These are phyloP conservation scores for Orycteropus afer DNA, from an alignment of 2,113 vertebrate genomes.

Conservation along the genomic window DNA sequence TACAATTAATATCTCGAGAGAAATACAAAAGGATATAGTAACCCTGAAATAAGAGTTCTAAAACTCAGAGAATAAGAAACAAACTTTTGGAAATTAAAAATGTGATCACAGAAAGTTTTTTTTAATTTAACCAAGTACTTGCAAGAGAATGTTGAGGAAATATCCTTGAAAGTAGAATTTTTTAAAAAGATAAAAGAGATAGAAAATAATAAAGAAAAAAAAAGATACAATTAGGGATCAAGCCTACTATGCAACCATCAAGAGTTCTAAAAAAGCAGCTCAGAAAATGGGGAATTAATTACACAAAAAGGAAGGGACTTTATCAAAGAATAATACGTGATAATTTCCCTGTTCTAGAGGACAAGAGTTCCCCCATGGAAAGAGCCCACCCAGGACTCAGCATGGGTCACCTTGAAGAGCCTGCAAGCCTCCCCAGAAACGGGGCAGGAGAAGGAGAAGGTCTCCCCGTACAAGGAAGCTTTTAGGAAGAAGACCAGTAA, in stretches of 20 bases:
- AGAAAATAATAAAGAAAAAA: neutral
- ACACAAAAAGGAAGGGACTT: neutral
- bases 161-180: neutral
- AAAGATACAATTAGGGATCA: neutral
- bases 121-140: neutral
- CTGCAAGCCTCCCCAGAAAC: neutral
- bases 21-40: neutral
- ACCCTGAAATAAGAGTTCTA: neutral
- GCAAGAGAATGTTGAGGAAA: neutral
- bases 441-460: neutral
- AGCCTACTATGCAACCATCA: neutral
- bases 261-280: neutral
- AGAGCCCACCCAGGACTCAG: too few species aligned
- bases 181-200: neutral
- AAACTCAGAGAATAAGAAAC: neutral
- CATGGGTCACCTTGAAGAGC: neutral
- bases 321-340: neutral
- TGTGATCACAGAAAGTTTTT: neutral
- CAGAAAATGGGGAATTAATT: neutral
- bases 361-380: neutral
- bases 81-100: neutral
- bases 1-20: neutral
- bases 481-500: neutral
- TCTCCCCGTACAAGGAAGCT: neutral
- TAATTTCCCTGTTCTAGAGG: neutral